Evolutionary conservation across 2,113 vertebrate species (phyloP).

Genomic region (Taxidea taxus): DNA sequence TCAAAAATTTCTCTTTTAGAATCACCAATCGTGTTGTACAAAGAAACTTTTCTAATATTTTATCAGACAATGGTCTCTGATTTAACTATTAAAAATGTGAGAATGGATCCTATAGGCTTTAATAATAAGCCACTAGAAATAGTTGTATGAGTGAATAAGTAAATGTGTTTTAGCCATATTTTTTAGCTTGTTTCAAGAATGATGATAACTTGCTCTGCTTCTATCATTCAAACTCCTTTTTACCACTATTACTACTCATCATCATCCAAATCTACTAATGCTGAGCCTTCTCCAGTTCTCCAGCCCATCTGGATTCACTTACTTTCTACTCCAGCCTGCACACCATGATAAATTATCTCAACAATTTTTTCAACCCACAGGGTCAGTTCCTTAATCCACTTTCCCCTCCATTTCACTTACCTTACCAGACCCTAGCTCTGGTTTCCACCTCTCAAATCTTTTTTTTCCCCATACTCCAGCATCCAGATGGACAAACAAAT

Average conservation of each 20-base stretch:
- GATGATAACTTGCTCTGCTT: not conserved
- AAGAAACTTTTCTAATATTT: not conserved
- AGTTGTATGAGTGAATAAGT: not conserved
- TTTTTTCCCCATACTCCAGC: not conserved
- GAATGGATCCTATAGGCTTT: not conserved
- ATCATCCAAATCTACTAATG: not conserved
- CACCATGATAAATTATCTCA: not conserved
- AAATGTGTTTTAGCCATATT: not conserved
- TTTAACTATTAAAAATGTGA: not conserved
- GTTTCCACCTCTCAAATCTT: not conserved
- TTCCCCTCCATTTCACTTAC: not conserved
- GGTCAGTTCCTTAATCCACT: not conserved
- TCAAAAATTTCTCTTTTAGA: not conserved
- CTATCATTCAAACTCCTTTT: not conserved
- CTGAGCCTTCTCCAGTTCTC: not conserved
- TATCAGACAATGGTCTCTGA: not conserved
- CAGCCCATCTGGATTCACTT: not conserved
- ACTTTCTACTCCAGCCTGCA: not conserved
- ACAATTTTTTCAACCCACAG: not conserved
- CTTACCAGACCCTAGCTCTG: not conserved
- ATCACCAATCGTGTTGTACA: not conserved
- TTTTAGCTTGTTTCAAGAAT: not conserved
- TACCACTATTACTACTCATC: fast-evolving
- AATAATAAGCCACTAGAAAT: not conserved
- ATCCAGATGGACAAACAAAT: not conserved